A percentile compares a stretch with the other conserved stretches of the same genome.
Evolutionary conservation across 2,113 vertebrate genomes (phyloP).

Genomic region (Elephas maximus): DNA sequence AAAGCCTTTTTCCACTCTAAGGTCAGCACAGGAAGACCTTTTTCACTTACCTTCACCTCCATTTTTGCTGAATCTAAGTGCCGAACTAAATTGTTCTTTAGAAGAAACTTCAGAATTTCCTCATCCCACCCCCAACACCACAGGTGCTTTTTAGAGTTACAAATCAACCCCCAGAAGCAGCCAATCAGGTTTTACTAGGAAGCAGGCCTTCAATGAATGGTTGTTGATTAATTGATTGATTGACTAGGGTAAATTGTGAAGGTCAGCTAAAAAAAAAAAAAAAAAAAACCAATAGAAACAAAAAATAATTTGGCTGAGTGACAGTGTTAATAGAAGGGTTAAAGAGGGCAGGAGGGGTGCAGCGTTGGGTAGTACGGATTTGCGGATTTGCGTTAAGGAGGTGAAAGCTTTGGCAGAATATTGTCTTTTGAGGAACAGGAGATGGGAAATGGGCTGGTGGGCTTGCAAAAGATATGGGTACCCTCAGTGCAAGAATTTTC

Average conservation of each 20-base stretch:
- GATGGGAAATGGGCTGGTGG: conserved; percentile 72
- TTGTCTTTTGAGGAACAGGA: conserved; percentile 55
- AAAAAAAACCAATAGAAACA: conserved; percentile 56
- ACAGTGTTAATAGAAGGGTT: conserved; percentile 63
- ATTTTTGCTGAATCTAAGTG: not conserved
- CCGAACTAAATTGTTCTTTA: conserved; percentile 41
- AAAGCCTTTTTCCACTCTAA: not conserved
- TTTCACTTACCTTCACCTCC: not conserved
- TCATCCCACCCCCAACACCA: not conserved
- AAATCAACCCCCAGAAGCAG: conserved; percentile 13
- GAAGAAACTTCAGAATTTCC: not conserved
- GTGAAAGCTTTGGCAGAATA: conserved; percentile 39
- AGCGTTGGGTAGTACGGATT: not conserved
- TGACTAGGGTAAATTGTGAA: conserved; percentile 49
- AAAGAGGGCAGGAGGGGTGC: conserved; percentile 21
- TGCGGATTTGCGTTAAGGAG: conserved; percentile 29
- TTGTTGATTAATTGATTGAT: conserved; percentile 65
- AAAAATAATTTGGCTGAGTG: conserved; percentile 70
- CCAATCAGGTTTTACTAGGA: conserved; percentile 22
- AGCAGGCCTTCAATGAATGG: conserved; percentile 32
- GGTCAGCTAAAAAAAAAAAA: conserved; percentile 54
- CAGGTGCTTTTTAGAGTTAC: conserved; percentile 32
- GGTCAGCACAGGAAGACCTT: not conserved
- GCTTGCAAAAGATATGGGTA: conserved; percentile 70
- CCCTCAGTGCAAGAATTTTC: conserved; percentile 70